phyloP scores from a whole-genome alignment of 2,888 invertebrate genomes.

The Tiliacea aurago region DNA sequence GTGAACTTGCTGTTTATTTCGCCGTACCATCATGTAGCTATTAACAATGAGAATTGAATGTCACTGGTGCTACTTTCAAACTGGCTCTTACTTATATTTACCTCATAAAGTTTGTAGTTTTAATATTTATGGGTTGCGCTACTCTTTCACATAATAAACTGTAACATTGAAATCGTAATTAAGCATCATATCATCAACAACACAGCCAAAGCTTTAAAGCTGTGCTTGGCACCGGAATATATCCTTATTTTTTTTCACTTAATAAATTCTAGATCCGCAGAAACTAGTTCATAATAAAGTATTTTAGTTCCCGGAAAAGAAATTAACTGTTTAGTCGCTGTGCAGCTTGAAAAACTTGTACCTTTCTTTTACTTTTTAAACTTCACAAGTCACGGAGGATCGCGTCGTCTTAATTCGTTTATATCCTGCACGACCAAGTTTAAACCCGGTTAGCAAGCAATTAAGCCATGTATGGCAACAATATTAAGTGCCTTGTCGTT shows the following conservation, averaged over 20 bases:
- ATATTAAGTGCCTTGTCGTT: slow-evolving; percentile 53
- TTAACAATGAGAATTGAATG: neutral
- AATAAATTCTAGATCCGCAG: slow-evolving; percentile 4
- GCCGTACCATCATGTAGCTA: neutral
- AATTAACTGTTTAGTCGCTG: slow-evolving; percentile 42
- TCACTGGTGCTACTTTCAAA: neutral
- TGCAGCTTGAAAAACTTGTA: slow-evolving; percentile 49
- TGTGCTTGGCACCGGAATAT: neutral
- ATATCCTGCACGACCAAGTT: slow-evolving; percentile 55
- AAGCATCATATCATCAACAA: neutral
- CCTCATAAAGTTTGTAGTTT: neutral
- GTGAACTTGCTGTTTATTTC: neutral
- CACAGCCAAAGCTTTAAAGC: neutral
- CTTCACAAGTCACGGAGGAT: slow-evolving; percentile 51
- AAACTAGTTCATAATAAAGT: slow-evolving; percentile 37
- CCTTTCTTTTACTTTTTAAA: slow-evolving; percentile 44
- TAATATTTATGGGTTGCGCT: neutral
- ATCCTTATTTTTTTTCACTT: slow-evolving; percentile 12
- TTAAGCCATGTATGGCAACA: slow-evolving; percentile 64
- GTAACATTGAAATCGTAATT: neutral
- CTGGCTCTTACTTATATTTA: too few relatives aligned
- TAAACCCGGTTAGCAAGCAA: slow-evolving; percentile 62
- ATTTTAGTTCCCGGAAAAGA: slow-evolving; percentile 32
- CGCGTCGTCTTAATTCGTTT: slow-evolving; percentile 60
- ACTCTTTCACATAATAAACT: neutral